Base-by-base conservation (phyloP, 2,888 invertebrate species). In the Aricia artaxerxes region DNA sequence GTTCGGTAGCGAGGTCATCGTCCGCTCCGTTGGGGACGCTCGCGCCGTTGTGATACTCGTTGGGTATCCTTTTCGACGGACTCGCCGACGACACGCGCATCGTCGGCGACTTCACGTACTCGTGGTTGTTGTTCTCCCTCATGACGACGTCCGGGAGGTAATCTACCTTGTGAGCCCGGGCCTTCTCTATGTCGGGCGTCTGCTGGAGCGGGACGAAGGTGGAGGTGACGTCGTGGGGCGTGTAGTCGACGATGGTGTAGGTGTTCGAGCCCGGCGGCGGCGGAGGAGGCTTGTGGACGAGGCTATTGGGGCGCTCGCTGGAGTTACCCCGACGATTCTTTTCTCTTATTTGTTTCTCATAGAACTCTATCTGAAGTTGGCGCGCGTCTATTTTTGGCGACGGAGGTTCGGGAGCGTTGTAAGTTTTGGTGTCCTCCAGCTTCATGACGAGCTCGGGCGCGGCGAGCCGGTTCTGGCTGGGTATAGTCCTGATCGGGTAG, bases 1-100 rank as follows among this genome's bases (percentile, higher is more conserved):
- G 96, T 87, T 96, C 96, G 24, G 95, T 95, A 61, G 95, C 88
- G 81, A 91, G 90, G 79, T 90, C 92, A 40, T 91, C 91, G 73
- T 90, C 92, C 31, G 64, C 87, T 78, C 85, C 85, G 38, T 83
- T 84, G 79, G 85, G 84, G 24, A 82, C 53, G 31, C 81, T 81
- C 75, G 86, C 84, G 1, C 90, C 90, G 80, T 89, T 89, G 69
- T 85, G 88, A 60, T 85, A 84, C 24, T 84, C 85, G 31, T 84
- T 83, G 31, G 86, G 83, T 57, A 83, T 80, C 80, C 82, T 83
- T 61, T 86, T 85, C 78, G 85, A 85, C 4, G 88, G 87, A 81
- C 84, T 83, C 83, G 84, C 82, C 78, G 82, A 81, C 81, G 85
- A 78, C 82, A 84, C 78, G 31, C 82, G 80, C 72, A 80, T 57